Evolutionary conservation across 2,113 vertebrate species (phyloP).

Genomic region (Aphyosemion australe): DNA sequence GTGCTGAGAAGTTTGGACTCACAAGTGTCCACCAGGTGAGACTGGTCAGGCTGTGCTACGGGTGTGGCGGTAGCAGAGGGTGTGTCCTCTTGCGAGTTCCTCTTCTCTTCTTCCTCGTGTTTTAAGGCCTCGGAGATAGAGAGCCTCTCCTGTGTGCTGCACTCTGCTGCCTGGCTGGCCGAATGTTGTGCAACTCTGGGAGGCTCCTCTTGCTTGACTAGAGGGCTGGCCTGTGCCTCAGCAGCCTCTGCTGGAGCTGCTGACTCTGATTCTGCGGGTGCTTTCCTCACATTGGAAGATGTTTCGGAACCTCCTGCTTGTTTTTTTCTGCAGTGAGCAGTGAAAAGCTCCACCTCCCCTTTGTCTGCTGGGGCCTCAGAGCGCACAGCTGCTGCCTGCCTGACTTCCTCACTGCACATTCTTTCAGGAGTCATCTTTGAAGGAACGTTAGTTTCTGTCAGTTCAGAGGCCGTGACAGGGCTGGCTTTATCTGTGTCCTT

Average conservation of each 20-base stretch:
- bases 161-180: slow-evolving; percentile 69
- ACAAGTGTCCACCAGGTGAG: slow-evolving; percentile 52
- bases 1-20: slow-evolving; percentile 27
- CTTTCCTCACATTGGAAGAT: slow-evolving; percentile 76
- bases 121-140: slow-evolving; percentile 52
- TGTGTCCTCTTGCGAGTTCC: slow-evolving; percentile 57
- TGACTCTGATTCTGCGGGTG: slow-evolving; percentile 74
- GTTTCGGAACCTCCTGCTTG: slow-evolving; percentile 80
- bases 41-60: slow-evolving; percentile 32
- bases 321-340: slow-evolving; percentile 72
- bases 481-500: slow-evolving; percentile 28
- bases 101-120: slow-evolving; percentile 54
- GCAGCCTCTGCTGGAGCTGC: slow-evolving; percentile 66
- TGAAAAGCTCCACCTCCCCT: slow-evolving; percentile 79
- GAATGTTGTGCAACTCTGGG: slow-evolving; percentile 78
- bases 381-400: slow-evolving; percentile 76
- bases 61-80: slow-evolving; percentile 63
- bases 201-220: slow-evolving; percentile 72
- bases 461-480: slow-evolving; percentile 30
- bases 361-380: slow-evolving; percentile 78
- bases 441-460: slow-evolving; percentile 40
- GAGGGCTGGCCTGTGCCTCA: slow-evolving; percentile 71
- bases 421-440: slow-evolving; percentile 67
- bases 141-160: slow-evolving; percentile 65
- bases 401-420: slow-evolving; percentile 71